A percentile compares a stretch with the other conserved stretches of the same genome.
Evolutionary conservation across 2,888 invertebrate species (phyloP).

Genomic region (Eilema griseolum): DNA sequence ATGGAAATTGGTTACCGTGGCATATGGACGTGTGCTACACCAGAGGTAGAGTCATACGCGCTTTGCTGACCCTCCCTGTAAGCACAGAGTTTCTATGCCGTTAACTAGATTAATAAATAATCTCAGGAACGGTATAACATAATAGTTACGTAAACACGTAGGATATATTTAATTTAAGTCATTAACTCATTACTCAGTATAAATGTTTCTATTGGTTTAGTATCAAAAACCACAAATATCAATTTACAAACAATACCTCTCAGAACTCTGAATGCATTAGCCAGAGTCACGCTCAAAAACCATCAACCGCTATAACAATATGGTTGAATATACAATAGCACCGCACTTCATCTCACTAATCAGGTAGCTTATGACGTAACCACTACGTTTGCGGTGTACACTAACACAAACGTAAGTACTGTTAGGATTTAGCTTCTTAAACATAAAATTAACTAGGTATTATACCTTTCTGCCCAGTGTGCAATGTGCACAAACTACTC

Average conservation of each 20-base stretch:
- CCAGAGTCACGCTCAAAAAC: no score
- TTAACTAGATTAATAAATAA: not conserved
- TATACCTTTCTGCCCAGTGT: no score
- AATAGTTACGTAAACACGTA: not conserved
- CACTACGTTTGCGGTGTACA: not conserved
- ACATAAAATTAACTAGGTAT: not conserved
- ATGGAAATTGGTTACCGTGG: no score
- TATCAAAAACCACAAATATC: not conserved
- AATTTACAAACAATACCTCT: conserved; percentile 4
- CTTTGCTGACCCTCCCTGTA: no score
- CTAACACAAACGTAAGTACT: not conserved
- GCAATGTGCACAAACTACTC: not conserved
- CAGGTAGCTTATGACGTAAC: not conserved
- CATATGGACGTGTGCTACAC: no score
- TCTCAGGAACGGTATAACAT: not conserved
- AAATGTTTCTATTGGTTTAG: not conserved
- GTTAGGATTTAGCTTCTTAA: conserved; percentile 3
- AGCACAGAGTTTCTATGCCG: no score
- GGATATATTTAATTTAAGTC: not conserved
- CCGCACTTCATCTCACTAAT: not conserved
- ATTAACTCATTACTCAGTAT: not conserved
- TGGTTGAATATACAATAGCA: conserved; percentile 4
- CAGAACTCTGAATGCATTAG: not conserved
- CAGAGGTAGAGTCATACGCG: no score
- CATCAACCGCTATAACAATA: not conserved